A percentile compares a stretch with the other conserved stretches of the same genome.
Evolutionary conservation across 2,113 vertebrate genomes (phyloP).

Genomic region (Triplophysa tibetana): DNA sequence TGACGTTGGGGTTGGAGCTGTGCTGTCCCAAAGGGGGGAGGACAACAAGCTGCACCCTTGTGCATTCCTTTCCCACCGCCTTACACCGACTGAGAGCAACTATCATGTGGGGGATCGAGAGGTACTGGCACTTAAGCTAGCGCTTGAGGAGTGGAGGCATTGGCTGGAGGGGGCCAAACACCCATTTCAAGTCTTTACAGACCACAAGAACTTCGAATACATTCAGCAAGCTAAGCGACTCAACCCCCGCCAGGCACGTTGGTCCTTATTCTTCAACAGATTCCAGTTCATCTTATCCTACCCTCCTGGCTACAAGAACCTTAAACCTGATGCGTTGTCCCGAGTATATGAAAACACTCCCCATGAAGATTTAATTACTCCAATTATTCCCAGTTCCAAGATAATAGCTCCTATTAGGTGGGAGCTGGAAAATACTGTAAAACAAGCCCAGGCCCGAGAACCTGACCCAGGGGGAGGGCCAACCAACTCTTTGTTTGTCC

Average conservation of each 20-base stretch:
- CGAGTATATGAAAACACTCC: neutral
- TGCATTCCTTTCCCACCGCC: slow-evolving; percentile 4
- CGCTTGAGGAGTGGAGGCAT: neutral
- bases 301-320: slow-evolving; percentile 23
- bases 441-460: no score
- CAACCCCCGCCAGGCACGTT: neutral
- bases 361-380: neutral
- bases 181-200: neutral
- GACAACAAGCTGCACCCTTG: neutral
- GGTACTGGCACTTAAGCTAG: neutral
- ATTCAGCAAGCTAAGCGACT: slow-evolving; percentile 8
- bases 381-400: neutral
- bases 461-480: no score
- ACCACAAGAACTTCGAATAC: slow-evolving; percentile 16
- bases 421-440: neutral
- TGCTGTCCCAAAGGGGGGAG: neutral
- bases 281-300: slow-evolving; percentile 29
- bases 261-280: slow-evolving; percentile 7
- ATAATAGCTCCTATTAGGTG: neutral
- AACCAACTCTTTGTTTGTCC: no score
- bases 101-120: neutral
- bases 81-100: neutral
- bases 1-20: neutral
- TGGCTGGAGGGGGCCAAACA: neutral
- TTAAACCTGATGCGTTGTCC: slow-evolving; percentile 16